Evolutionary conservation across 2,113 vertebrate genomes (phyloP).

Genomic region (Panthera leo): DNA sequence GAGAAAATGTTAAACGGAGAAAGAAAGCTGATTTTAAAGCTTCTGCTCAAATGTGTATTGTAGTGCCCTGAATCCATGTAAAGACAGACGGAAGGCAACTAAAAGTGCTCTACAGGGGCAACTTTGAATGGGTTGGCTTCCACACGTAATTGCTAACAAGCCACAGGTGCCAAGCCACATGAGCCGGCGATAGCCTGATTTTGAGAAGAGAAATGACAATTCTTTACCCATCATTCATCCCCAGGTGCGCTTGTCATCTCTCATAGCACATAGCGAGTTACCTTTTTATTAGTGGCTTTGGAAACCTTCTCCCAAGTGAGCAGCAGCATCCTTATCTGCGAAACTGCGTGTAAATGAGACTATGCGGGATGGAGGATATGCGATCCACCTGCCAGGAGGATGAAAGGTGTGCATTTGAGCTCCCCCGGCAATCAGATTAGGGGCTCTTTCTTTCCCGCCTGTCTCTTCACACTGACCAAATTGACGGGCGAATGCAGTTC

Average conservation of each 20-base stretch:
- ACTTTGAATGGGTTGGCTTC: neutral
- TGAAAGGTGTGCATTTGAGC: neutral
- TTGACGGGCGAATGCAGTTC: neutral
- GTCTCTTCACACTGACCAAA: neutral
- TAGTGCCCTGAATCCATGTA: neutral
- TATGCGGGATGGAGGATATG: neutral
- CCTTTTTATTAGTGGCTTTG: constrained; percentile 76
- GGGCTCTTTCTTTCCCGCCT: neutral
- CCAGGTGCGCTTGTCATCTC: constrained; percentile 58
- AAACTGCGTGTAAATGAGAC: constrained; percentile 29
- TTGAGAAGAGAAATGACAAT: constrained; percentile 69
- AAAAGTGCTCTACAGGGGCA: neutral
- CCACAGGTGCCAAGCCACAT: constrained; percentile 59
- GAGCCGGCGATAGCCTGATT: constrained; percentile 33
- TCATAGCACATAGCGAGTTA: constrained; percentile 24
- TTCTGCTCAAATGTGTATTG: neutral
- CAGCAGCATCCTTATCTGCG: neutral
- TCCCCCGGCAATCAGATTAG: neutral
- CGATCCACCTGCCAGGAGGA: neutral
- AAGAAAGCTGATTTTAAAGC: neutral
- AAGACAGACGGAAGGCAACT: neutral
- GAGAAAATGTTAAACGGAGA: neutral
- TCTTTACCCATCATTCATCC: constrained; percentile 72
- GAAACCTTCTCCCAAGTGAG: constrained; percentile 48
- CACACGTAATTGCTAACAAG: constrained; percentile 58